Conservation (phyloP, 2,797 vertebrate genomes). For the Poecilia wingei region DNA sequence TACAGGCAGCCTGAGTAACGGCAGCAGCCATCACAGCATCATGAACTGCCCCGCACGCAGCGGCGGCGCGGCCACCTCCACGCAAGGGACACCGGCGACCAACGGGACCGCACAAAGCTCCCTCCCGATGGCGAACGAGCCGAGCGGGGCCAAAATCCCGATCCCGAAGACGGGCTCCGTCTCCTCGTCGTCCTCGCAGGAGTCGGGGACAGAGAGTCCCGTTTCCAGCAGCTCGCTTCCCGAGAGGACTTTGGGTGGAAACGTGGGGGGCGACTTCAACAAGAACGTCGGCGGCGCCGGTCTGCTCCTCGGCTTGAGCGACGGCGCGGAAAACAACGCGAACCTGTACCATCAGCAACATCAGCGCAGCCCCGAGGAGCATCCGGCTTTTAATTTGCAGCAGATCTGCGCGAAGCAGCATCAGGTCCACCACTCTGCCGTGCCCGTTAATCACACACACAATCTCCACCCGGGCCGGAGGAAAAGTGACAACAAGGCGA, state of each 20-base stretch:
- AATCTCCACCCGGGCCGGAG: constrained; percentile 90
- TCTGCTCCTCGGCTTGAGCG: constrained; percentile 80
- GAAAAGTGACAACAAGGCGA: constrained; percentile 98
- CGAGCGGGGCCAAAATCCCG: constrained; percentile 75
- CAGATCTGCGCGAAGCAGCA: constrained; percentile 74
- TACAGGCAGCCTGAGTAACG: constrained; percentile 47
- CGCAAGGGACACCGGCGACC: constrained; percentile 61
- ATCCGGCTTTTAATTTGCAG: constrained; percentile 66
- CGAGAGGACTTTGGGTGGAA: constrained; percentile 78
- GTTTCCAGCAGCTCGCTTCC: constrained; percentile 76
- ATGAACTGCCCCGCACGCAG: constrained; percentile 55
- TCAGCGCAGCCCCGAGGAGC: constrained; percentile 72
- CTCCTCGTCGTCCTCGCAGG: constrained; percentile 85
- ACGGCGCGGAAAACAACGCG: constrained; percentile 78
- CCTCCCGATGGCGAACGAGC: constrained; percentile 59
- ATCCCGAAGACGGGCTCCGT: constrained; percentile 83
- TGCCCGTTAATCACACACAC: constrained; percentile 69
- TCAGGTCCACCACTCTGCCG: constrained; percentile 68
- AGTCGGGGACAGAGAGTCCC: constrained; percentile 86
- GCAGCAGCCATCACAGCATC: constrained; percentile 74
- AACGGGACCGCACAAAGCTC: constrained; percentile 60
- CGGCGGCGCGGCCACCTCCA: constrained; percentile 46
- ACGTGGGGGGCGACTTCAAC: constrained; percentile 74
- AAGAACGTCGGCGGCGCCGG: constrained; percentile 75
- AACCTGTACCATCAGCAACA: constrained; percentile 70